A percentile compares a stretch with the other conserved stretches of the same genome.
These are phyloP conservation scores for Cataglyphis hispanica DNA, from an alignment of 1,140 invertebrate genomes.

Conservation along the genomic window DNA sequence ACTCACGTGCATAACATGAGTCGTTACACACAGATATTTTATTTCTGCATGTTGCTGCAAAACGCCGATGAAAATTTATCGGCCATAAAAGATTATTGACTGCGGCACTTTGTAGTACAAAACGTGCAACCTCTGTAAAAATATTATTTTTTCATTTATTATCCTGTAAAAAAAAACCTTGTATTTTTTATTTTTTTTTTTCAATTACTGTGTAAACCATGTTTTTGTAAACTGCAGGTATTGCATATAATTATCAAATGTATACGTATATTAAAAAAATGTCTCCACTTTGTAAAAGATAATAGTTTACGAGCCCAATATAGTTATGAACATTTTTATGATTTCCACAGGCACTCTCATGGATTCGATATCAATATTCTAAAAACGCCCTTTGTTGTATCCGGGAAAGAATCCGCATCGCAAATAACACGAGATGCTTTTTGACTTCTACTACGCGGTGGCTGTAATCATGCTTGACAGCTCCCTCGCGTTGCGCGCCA, in stretches of 20 bases:
- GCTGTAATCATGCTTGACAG: conserved; percentile 50
- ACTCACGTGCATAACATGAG: conserved; percentile 1
- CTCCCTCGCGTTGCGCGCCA: conserved; percentile 32
- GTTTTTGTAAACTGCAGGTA: not conserved
- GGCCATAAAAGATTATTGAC: conserved; percentile 34
- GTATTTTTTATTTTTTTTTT: not conserved
- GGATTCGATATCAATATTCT: conserved; percentile 86
- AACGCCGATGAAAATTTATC: conserved; percentile 35
- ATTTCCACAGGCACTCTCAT: conserved; percentile 42
- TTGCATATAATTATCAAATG: not conserved
- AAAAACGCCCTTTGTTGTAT: conserved; percentile 85
- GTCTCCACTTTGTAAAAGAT: not conserved
- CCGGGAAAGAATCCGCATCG: conserved; percentile 80
- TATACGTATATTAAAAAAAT: not conserved
- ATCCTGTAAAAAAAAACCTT: not conserved
- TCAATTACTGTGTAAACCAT: not conserved
- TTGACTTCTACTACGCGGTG: conserved; percentile 42
- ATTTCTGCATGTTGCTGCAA: not conserved
- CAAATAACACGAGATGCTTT: conserved; percentile 50
- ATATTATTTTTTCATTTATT: not conserved
- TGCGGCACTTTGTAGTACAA: not conserved
- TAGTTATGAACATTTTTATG: not conserved
- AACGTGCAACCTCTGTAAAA: not conserved
- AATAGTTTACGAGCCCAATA: not conserved
- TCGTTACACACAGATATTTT: not conserved